These are phyloP conservation scores for Tipula vernalis DNA, from an alignment of 2,888 invertebrate species.

Conservation along the genomic window DNA sequence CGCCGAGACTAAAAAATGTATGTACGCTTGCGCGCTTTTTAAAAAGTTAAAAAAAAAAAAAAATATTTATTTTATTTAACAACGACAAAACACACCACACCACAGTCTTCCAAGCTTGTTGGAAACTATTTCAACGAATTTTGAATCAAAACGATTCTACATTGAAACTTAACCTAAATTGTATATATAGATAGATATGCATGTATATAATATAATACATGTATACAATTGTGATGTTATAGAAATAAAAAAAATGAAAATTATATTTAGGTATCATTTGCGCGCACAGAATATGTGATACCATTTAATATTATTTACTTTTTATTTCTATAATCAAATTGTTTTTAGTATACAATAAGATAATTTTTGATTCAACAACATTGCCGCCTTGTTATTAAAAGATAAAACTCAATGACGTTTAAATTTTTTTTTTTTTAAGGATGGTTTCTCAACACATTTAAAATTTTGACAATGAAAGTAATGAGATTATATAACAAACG, in stretches of 20 bases:
- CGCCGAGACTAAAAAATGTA: not conserved
- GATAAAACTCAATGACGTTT: not conserved
- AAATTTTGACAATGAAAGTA: not conserved
- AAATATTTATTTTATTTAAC: not conserved
- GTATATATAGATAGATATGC: not conserved
- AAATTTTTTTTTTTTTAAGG: not conserved
- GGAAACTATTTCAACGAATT: conserved; percentile 9
- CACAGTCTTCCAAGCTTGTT: conserved; percentile 11
- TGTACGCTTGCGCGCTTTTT: conserved; percentile 6
- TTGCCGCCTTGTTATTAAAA: not conserved
- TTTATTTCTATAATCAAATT: not conserved
- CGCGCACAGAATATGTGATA: not conserved
- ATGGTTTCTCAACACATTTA: not conserved
- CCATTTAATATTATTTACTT: not conserved
- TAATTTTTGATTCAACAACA: not conserved
- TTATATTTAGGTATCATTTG: not conserved
- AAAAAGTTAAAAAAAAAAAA: not conserved
- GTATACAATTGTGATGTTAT: not conserved
- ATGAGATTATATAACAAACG: not conserved
- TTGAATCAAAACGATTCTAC: not conserved
- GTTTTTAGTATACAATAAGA: not conserved
- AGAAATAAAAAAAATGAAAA: not conserved
- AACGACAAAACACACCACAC: not conserved
- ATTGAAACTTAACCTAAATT: conserved; percentile 6
- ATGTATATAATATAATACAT: not conserved